Conservation (phyloP, 2,797 vertebrate genomes). For the Pelochelys cantorii region DNA sequence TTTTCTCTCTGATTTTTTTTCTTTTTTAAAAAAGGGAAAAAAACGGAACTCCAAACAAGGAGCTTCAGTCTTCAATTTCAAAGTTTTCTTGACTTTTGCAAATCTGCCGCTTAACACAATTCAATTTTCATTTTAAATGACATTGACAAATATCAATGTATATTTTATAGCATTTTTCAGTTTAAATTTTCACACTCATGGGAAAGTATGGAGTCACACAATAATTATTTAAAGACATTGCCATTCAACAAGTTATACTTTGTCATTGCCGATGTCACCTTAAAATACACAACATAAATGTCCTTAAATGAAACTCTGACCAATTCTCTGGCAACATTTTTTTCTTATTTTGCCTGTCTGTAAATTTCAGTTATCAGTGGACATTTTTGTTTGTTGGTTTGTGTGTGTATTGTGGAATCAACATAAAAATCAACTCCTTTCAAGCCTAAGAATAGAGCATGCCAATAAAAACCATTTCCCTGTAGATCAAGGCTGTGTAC, state of each 20-base stretch:
- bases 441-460: neutral
- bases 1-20: neutral
- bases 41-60: neutral
- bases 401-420: neutral
- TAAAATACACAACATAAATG: neutral
- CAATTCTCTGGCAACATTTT: neutral
- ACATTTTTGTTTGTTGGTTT: neutral
- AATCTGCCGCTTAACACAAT: neutral
- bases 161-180: neutral
- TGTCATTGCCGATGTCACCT: neutral
- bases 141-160: neutral
- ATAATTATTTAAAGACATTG: neutral
- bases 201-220: neutral
- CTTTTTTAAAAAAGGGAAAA: neutral
- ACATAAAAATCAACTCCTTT: neutral
- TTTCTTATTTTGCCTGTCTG: neutral
- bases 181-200: neutral
- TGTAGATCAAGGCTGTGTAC: rapidly evolving
- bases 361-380: neutral
- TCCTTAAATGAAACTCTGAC: neutral
- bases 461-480: neutral
- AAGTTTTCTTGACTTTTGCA: neutral
- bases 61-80: neutral
- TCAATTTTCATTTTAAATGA: neutral
- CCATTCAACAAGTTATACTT: neutral